These are phyloP conservation scores for Zenarchopterus dispar DNA, from an alignment of 2,797 vertebrate genomes.

Conservation along the genomic window DNA sequence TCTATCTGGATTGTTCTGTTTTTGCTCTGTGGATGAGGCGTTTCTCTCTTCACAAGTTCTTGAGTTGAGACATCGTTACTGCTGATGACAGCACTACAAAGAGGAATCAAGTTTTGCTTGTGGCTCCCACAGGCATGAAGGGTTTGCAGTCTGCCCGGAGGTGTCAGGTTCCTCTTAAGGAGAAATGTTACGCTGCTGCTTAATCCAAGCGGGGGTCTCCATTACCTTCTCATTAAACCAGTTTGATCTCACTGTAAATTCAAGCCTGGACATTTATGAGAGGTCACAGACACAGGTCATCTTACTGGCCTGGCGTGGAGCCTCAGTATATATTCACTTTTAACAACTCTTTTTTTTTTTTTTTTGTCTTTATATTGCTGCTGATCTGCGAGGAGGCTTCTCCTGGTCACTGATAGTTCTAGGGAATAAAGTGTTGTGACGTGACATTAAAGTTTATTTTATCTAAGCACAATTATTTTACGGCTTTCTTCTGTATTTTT, in stretches of 20 bases:
- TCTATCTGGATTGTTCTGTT: conserved; percentile 24
- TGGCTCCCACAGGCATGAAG: conserved; percentile 42
- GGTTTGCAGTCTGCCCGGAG: conserved; percentile 45
- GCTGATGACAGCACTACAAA: conserved; percentile 71
- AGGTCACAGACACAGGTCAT: conserved; percentile 25
- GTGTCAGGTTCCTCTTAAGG: conserved; percentile 55
- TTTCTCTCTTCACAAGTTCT: conserved; percentile 44
- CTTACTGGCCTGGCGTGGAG: conserved; percentile 11
- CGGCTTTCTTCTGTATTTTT: too few relatives aligned
- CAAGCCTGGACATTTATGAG: conserved; percentile 13
- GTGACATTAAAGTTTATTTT: too few relatives aligned
- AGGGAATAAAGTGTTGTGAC: background rate
- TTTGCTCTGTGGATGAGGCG: conserved; percentile 50
- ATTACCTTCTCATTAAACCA: conserved; percentile 45
- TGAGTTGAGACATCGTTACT: conserved; percentile 33
- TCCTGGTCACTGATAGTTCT: background rate
- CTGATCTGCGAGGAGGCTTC: background rate
- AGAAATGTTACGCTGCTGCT: conserved; percentile 35
- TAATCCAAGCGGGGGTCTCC: conserved; percentile 15
- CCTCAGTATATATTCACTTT: conserved; percentile 5
- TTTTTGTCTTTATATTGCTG: conserved; percentile 3
- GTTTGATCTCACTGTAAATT: conserved; percentile 23
- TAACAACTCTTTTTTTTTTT: too few relatives aligned
- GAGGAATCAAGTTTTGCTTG: conserved; percentile 60
- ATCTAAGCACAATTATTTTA: too few relatives aligned